phyloP scores from a whole-genome alignment of 2,888 invertebrate genomes.

The Ptilodon capucinus region DNA sequence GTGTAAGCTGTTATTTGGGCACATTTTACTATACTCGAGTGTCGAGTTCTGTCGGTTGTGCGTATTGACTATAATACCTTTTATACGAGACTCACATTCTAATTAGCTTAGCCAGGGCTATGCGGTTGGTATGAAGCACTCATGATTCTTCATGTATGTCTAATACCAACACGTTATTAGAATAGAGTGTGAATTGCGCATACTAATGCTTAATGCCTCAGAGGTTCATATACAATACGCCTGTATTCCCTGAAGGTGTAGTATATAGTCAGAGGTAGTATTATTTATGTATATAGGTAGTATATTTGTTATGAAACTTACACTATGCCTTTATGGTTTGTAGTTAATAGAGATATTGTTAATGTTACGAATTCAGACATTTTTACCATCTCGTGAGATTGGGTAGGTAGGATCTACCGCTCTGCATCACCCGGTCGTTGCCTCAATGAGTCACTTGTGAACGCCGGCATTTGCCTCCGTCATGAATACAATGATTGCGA shows the following conservation, averaged over 20 bases:
- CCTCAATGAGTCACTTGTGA: slow-evolving; percentile 65
- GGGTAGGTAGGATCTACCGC: slow-evolving; percentile 37
- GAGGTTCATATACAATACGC: neutral
- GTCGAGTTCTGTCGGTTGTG: slow-evolving; percentile 29
- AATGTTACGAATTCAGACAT: too few species aligned
- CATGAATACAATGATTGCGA: slow-evolving; percentile 44
- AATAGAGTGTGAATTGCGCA: slow-evolving; percentile 13
- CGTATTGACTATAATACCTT: slow-evolving; percentile 48
- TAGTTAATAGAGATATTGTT: too few species aligned
- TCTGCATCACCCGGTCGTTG: slow-evolving; percentile 48
- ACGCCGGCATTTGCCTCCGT: slow-evolving; percentile 35
- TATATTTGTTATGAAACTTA: too few species aligned
- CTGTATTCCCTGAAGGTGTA: too few species aligned
- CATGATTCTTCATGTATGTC: slow-evolving; percentile 21
- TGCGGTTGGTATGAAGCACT: slow-evolving; percentile 31
- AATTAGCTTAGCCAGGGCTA: slow-evolving; percentile 58
- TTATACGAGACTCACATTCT: slow-evolving; percentile 59
- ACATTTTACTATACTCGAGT: slow-evolving; percentile 36
- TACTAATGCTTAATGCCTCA: neutral
- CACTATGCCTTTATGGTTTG: too few species aligned
- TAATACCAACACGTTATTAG: slow-evolving; percentile 17
- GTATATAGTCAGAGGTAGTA: too few species aligned
- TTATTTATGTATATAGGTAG: too few species aligned
- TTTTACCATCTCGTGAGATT: slow-evolving; percentile 25
- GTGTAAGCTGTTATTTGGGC: slow-evolving; percentile 25